Conservation (phyloP, 2,888 invertebrate genomes). For the Drosophila paranaensis region DNA sequence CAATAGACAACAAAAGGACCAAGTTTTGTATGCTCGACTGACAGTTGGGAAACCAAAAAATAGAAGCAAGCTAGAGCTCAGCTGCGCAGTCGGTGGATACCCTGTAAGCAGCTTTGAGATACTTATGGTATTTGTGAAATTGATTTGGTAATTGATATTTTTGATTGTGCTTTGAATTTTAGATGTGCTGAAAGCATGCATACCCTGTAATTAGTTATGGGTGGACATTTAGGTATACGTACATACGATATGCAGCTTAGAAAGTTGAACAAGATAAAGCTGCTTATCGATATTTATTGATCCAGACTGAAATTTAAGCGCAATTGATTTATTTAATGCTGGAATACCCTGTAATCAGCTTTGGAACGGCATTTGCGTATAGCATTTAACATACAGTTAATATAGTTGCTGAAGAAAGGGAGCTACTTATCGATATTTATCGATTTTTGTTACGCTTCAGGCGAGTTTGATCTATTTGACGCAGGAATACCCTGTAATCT, state of each 20-base stretch:
- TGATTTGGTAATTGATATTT: slow-evolving; percentile 9
- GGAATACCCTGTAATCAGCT: slow-evolving; percentile 1
- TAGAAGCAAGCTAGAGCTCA: slow-evolving; percentile 4
- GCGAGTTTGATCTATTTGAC: too few relatives aligned
- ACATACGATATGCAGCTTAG: neutral
- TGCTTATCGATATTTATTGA: neutral
- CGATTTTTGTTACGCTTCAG: neutral
- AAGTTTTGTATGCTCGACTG: slow-evolving; percentile 51
- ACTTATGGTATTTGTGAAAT: neutral
- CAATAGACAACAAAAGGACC: slow-evolving; percentile 36
- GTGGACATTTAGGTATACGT: rapidly evolving
- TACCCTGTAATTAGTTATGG: neutral
- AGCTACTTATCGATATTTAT: neutral
- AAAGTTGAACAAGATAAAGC: neutral
- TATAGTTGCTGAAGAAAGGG: neutral
- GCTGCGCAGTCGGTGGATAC: neutral
- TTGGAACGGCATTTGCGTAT: neutral
- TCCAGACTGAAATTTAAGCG: neutral
- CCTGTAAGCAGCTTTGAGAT: neutral
- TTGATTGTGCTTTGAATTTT: neutral
- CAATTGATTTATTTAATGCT: neutral
- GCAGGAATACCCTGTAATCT: too few relatives aligned
- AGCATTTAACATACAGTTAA: neutral
- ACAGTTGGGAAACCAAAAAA: slow-evolving; percentile 22
- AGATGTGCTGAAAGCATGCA: neutral